Evolutionary conservation across 2,888 invertebrate species (phyloP), one percentile per base, ranked within the genome.

Genomic region (Hyles lineata): DNA sequence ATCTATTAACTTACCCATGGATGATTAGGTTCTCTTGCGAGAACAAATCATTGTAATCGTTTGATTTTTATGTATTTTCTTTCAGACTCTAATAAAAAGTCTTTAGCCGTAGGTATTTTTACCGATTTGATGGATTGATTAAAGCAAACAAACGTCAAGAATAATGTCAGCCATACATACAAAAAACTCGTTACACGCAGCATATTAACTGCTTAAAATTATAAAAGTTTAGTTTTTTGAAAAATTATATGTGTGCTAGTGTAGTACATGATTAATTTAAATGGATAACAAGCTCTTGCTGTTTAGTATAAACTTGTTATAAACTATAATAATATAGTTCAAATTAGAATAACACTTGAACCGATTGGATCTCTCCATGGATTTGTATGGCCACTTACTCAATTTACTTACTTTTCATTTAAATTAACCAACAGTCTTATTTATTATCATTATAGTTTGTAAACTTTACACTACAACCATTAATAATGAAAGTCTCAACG

Each of bases 1-100:
- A 43, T 62, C 50, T 52, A 73, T 50, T 63, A 83, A 82, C 93
- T 93, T 91, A 94, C 94, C 94, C 94, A 93, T 94, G 83, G 89
- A 90, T 87, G 84, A 84, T 92, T 89, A 93, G 89, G 93, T 94
- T 90, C 94, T 93, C 94, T 88, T 87, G 70, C 86, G 94, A 94
- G 94, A 94, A 93, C 94, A 92, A 90, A 83, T 87, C 93, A 93
- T 93, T 88, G 81, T 89, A 80, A 72, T 21, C 5, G 25, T 32
- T 23, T n/a, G 35, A 43, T 72, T 32, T 35, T 72, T 55, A 35
- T 63, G 21, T 58, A 55, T 43, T 32, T 58, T 70, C 19, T 5
- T 29, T 6, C 2, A 43, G 23, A 25, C 19, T 25, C 21, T 23
- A 29, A 7, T 25, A 58, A 32, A 52, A 52, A 55, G 52, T n/a